Percentiles rank a stretch among this genome's conserved stretches.
Evolutionary conservation across 2,888 invertebrate genomes (phyloP).

Genomic region (Eupeodes luniger): DNA sequence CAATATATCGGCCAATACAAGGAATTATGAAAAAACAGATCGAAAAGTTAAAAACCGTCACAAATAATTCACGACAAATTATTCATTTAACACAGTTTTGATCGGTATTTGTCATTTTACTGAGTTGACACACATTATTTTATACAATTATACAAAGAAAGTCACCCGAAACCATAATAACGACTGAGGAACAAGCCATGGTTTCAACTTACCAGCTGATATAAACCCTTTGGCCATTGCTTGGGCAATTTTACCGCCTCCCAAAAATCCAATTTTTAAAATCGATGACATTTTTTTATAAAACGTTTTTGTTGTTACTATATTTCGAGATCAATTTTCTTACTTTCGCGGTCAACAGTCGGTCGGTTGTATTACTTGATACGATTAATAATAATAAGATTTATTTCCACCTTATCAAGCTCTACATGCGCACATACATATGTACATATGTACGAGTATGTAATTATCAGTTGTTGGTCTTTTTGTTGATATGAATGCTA

Average conservation of each 20-base stretch:
- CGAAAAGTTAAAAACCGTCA: too few relatives aligned
- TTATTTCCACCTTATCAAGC: slow-evolving; percentile 12
- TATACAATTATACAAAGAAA: too few relatives aligned
- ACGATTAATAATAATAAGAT: slow-evolving; percentile 18
- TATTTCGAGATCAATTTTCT: not conserved
- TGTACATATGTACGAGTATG: too few relatives aligned
- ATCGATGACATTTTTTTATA: slow-evolving; percentile 71
- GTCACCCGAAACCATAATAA: too few relatives aligned
- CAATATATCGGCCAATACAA: too few relatives aligned
- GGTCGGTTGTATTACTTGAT: slow-evolving; percentile 21
- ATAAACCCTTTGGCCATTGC: slow-evolving; percentile 96
- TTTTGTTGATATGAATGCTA: not conserved
- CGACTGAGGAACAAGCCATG: not conserved
- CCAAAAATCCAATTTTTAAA: slow-evolving; percentile 92
- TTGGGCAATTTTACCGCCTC: slow-evolving; percentile 96
- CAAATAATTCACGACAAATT: too few relatives aligned
- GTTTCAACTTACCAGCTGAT: slow-evolving; percentile 88
- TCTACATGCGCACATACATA: not conserved
- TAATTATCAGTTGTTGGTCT: slow-evolving; percentile 39
- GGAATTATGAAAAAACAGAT: too few relatives aligned
- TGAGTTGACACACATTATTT: too few relatives aligned
- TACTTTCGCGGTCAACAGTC: slow-evolving; percentile 5
- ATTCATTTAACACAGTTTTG: too few relatives aligned
- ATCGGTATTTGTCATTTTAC: too few relatives aligned
- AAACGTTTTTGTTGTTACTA: not conserved